Evolutionary conservation across 2,888 invertebrate species (phyloP), one percentile per base, ranked within the genome.

Genomic region (Lithophane semibrunnea): DNA sequence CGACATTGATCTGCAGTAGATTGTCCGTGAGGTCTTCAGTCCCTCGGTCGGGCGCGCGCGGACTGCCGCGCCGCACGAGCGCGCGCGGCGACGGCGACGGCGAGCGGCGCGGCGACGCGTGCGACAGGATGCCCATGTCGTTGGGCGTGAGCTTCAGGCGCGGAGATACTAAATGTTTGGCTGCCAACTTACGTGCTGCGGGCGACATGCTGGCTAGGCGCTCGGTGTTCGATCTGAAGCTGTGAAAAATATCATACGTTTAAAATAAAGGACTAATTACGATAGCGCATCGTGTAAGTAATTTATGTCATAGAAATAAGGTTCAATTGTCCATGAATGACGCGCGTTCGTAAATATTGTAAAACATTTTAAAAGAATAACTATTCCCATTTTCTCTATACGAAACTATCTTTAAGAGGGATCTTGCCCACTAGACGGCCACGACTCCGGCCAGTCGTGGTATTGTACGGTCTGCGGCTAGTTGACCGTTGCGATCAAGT

Each of bases 161-260:
- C 64, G 97, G 93, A 83, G 97, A 94, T 29, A 91, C 95, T 88
- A 95, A 97, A 93, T 93, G 97, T 90, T 87, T 95, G 1, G 98
- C 98, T 8, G 99, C 99, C 56, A 99, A 96, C 87, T 98, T 97
- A 84, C 98, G 97, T 0, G 99, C 99, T 0, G 99, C 99, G 0
- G 99, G 99, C 0, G 99, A 99, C 98, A 99, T 98, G 75, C 98
- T 98, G 8, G 98, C 98, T 60, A 99, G 94, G 3, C 99, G 97
- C 83, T 99, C 99, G 42, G 98, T 97, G 67, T 97, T 97, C 3
- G 98, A 95, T 89, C 96, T 94, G 92, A 95, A 96, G 92, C 96
- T 96, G 80, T 52, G 12, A n/a, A 68, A 64, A 29, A 24, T 61
- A 70, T n/a, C 56, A 56, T 21, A 29, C 29, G 16, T 29, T 21